Conservation (phyloP, 2,797 vertebrate species). For the Coendou prehensilis region DNA sequence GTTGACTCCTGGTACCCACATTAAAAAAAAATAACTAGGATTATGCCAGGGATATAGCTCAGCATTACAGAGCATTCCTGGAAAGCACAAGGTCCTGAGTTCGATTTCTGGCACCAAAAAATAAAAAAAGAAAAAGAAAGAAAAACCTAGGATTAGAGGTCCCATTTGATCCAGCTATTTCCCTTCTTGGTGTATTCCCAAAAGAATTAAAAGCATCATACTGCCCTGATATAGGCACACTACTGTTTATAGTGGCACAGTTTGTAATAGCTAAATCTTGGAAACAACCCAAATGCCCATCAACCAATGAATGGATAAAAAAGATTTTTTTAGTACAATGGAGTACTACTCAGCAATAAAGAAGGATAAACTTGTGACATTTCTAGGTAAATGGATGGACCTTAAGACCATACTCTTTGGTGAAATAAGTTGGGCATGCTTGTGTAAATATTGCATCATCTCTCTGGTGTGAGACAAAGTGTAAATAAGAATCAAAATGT, state of each 20-base stretch:
- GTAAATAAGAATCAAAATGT: not conserved
- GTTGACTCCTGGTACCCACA: too few relatives aligned
- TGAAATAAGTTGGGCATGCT: not conserved
- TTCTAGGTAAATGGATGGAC: not conserved
- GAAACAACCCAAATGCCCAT: not conserved
- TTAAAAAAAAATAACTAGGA: too few relatives aligned
- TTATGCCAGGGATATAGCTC: too few relatives aligned
- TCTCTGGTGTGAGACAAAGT: not conserved
- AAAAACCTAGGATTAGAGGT: not conserved
- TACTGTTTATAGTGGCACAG: not conserved
- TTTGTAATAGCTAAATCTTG: not conserved
- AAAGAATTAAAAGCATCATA: not conserved
- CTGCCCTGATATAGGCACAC: not conserved
- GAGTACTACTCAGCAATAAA: not conserved
- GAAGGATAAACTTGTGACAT: not conserved
- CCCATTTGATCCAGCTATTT: not conserved
- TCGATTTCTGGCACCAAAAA: too few relatives aligned
- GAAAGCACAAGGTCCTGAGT: too few relatives aligned
- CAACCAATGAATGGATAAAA: not conserved
- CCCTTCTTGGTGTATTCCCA: not conserved
- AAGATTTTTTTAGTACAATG: not conserved
- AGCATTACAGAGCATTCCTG: too few relatives aligned
- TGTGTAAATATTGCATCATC: not conserved
- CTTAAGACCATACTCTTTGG: not conserved
- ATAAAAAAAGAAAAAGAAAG: too few relatives aligned